Evolutionary conservation across 2,888 invertebrate genomes (phyloP).

Genomic region (Rhagonycha lutea): DNA sequence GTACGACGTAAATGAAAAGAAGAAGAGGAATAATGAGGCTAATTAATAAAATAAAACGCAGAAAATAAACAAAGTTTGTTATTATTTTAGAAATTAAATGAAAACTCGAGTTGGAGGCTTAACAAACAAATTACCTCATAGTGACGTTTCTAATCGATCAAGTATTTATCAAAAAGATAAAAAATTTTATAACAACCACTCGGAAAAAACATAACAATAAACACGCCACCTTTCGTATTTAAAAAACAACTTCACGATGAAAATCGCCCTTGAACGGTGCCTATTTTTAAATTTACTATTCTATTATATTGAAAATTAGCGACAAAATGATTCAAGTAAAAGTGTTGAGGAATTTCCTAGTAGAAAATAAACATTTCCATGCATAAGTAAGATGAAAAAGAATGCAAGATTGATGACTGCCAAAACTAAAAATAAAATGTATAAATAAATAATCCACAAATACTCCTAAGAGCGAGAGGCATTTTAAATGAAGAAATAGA

Average conservation of each 20-base stretch:
- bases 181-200: not conserved
- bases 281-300: not conserved
- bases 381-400: not conserved
- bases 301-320: not conserved
- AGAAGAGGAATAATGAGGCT: not conserved
- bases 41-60: not conserved
- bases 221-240: not conserved
- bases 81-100: too few relatives aligned
- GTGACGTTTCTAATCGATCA: not conserved
- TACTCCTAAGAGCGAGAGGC: not conserved
- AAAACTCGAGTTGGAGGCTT: not conserved
- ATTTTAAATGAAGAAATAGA: not conserved
- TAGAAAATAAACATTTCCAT: not conserved
- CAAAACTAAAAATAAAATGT: conserved; percentile 6
- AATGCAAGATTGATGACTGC: conserved; percentile 5
- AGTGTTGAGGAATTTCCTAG: not conserved
- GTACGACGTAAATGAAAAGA: not conserved
- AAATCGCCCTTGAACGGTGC: not conserved
- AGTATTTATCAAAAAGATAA: not conserved
- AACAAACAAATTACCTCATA: not conserved
- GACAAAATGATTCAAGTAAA: not conserved
- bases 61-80: not conserved
- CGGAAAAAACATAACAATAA: not conserved
- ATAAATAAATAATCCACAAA: conserved; percentile 9
- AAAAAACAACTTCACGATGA: not conserved